A percentile compares a stretch with the other conserved stretches of the same genome.
Conservation (phyloP, 1,140 invertebrate genomes). For the Homarus americanus region DNA sequence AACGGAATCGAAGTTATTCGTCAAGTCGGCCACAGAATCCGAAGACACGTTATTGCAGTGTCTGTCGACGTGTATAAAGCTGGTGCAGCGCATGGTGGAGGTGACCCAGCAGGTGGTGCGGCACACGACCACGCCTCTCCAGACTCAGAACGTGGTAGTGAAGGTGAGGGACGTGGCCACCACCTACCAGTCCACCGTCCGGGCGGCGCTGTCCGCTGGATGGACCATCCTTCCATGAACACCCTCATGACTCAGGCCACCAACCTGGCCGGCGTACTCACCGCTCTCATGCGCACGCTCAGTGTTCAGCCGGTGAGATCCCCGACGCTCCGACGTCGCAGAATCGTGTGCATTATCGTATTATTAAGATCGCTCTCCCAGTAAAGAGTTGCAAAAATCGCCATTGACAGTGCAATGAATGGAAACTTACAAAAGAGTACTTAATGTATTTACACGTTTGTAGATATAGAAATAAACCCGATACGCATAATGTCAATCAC, state of each 20-base stretch:
- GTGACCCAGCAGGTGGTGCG: slow-evolving; percentile 85
- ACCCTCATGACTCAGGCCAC: slow-evolving; percentile 85
- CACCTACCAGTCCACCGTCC: slow-evolving; percentile 83
- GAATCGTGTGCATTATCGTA: slow-evolving; percentile 25
- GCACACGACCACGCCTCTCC: slow-evolving; percentile 86
- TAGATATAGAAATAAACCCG: slow-evolving; percentile 51
- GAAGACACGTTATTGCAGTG: slow-evolving; percentile 82
- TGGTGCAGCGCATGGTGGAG: slow-evolving; percentile 83
- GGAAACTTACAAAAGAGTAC: slow-evolving; percentile 77
- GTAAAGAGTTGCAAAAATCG: slow-evolving; percentile 79
- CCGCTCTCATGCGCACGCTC: slow-evolving; percentile 88
- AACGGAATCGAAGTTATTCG: slow-evolving; percentile 89
- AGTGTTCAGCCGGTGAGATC: slow-evolving; percentile 85
- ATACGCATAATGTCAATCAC: slow-evolving; percentile 10
- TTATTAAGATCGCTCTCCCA: slow-evolving; percentile 76
- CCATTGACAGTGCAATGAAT: slow-evolving; percentile 80
- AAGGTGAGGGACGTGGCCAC: slow-evolving; percentile 88
- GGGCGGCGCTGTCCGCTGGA: slow-evolving; percentile 78
- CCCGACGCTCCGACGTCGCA: neutral
- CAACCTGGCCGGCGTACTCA: slow-evolving; percentile 86
- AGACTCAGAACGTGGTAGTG: slow-evolving; percentile 88
- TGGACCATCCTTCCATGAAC: slow-evolving; percentile 80
- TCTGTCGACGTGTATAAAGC: slow-evolving; percentile 84
- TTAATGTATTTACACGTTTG: slow-evolving; percentile 59
- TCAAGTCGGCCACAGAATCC: slow-evolving; percentile 86